These are phyloP conservation scores for Mellivora capensis DNA, from an alignment of 2,113 vertebrate genomes.

Conservation along the genomic window DNA sequence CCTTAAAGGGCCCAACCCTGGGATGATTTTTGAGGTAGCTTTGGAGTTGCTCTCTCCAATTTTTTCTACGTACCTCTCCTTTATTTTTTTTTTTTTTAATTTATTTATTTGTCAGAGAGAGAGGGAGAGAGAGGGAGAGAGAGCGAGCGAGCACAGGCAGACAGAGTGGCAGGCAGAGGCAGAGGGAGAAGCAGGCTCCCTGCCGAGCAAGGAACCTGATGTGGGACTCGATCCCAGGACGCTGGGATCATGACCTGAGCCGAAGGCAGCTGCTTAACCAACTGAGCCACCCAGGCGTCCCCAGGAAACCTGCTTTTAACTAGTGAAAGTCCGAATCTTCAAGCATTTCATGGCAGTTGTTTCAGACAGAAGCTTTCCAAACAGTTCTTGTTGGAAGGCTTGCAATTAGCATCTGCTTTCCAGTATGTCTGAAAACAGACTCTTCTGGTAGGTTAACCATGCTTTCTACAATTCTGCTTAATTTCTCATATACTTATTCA, in stretches of 20 bases:
- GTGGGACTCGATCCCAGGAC: too few relatives aligned
- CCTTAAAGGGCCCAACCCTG: background rate
- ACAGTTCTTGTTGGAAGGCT: background rate
- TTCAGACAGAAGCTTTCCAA: background rate
- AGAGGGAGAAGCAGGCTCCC: too few relatives aligned
- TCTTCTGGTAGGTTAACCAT: background rate
- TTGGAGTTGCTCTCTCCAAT: rapidly evolving
- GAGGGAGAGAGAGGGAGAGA: too few relatives aligned
- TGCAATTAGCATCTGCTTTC: background rate
- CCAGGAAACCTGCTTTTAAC: background rate
- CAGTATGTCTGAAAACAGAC: background rate
- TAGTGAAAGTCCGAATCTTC: background rate
- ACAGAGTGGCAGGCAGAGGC: too few relatives aligned
- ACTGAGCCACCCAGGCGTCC: too few relatives aligned
- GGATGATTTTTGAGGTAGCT: rapidly evolving
- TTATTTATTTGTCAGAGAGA: too few relatives aligned
- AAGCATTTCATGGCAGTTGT: background rate
- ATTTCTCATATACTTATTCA: constrained; percentile 59
- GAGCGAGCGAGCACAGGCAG: too few relatives aligned
- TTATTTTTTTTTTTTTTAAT: too few relatives aligned
- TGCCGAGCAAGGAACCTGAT: too few relatives aligned
- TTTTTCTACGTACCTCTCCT: background rate
- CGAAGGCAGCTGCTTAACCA: too few relatives aligned
- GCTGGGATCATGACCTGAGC: too few relatives aligned
- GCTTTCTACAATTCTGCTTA: background rate